phyloP scores from a whole-genome alignment of 2,797 vertebrate genomes.

The Lutjanus argentimaculatus region DNA sequence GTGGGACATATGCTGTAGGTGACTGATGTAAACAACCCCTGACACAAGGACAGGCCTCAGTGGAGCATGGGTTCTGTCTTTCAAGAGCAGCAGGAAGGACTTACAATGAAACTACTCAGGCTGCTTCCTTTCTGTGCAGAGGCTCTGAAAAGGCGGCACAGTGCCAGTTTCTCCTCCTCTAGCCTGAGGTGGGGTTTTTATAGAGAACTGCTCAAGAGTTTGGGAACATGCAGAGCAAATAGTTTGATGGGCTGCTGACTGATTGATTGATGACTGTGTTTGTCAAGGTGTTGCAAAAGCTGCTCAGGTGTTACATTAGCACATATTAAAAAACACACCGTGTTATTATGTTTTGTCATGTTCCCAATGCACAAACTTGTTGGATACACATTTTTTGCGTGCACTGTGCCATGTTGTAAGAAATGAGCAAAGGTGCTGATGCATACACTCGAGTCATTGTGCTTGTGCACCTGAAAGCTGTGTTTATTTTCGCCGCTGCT shows the following conservation, averaged over 20 bases:
- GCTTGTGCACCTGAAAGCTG: slow-evolving; percentile 72
- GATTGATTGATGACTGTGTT: slow-evolving; percentile 76
- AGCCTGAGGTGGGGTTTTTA: slow-evolving; percentile 74
- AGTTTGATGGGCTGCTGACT: slow-evolving; percentile 67
- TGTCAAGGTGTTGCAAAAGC: slow-evolving; percentile 62
- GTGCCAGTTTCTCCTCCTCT: slow-evolving; percentile 74
- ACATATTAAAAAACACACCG: slow-evolving; percentile 52
- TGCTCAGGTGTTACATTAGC: slow-evolving; percentile 65
- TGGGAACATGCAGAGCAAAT: slow-evolving; percentile 63
- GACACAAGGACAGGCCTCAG: slow-evolving; percentile 43
- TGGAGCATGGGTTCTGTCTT: slow-evolving; percentile 48
- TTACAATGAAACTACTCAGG: slow-evolving; percentile 73
- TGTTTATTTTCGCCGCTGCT: slow-evolving; percentile 64
- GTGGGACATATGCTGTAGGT: slow-evolving; percentile 9
- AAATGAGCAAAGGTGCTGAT: slow-evolving; percentile 32
- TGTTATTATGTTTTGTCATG: slow-evolving; percentile 41
- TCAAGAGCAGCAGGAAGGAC: slow-evolving; percentile 73
- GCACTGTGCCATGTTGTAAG: slow-evolving; percentile 7
- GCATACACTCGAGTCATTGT: slow-evolving; percentile 62
- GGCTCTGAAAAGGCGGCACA: slow-evolving; percentile 53
- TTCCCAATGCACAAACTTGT: slow-evolving; percentile 22
- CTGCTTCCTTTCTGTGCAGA: slow-evolving; percentile 74
- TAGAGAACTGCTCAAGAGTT: slow-evolving; percentile 50
- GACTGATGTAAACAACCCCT: slow-evolving; percentile 44
- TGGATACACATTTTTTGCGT: slow-evolving; percentile 1